phyloP scores from a whole-genome alignment of 2,113 vertebrate genomes.

The Tenrec ecaudatus region DNA sequence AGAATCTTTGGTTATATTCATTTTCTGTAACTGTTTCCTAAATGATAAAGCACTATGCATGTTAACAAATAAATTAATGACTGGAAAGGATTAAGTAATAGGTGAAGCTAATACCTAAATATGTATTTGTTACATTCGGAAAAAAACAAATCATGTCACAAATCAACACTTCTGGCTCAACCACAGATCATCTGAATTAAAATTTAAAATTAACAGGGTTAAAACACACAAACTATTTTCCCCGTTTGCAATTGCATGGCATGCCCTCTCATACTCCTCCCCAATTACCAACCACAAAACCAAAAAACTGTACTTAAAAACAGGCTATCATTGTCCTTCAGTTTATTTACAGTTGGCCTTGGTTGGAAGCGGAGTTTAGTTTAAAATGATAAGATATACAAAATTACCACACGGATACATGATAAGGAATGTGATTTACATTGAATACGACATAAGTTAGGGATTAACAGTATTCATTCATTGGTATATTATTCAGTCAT shows the following conservation, averaged over 20 bases:
- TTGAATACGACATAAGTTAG: background rate
- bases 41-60: background rate
- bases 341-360: background rate
- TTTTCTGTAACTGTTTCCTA: too few species aligned
- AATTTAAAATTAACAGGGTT: background rate
- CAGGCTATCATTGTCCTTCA: background rate
- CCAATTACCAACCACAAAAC: background rate
- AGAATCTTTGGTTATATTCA: too few species aligned
- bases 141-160: conserved; percentile 1
- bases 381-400: background rate
- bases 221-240: conserved; percentile 7
- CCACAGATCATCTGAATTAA: background rate
- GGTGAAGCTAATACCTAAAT: conserved; percentile 11
- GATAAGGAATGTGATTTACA: too few species aligned
- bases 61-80: conserved; percentile 11
- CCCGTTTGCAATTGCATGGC: background rate
- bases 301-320: background rate
- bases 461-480: background rate
- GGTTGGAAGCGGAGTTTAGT: background rate
- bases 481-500: background rate
- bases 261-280: background rate
- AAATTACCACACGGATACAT: background rate
- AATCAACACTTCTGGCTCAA: background rate
- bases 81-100: background rate
- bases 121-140: background rate